Base-by-base conservation (phyloP, 2,888 invertebrate species). In the Ormyrus labotus region DNA sequence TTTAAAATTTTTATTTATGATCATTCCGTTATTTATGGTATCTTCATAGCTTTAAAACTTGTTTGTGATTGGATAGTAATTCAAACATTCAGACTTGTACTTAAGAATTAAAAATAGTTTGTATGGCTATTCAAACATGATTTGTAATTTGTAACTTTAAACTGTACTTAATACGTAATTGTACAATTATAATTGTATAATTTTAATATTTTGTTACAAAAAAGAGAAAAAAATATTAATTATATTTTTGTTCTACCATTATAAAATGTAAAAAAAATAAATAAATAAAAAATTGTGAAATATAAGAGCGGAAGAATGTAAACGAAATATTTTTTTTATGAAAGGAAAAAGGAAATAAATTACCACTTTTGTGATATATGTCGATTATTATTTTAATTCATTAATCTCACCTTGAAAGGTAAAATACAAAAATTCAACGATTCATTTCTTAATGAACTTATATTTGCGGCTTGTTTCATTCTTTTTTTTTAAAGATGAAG, bases 351-450 rank as follows among this genome's bases (percentile, higher is more conserved):
- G n/a, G 34, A 73, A 82, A 81, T 81, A 81, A 81, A 81, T 4
- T 9, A 70, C 63, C 53, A 79, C 9, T 79, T 78, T 81, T 81
- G 65, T 77, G 73, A 77, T 79, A 79, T 72, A 76, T 60, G 47
- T 81, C 58, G 47, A 58, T 72, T 76, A 58, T 72, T 76, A 60
- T 65, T 74, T 81, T 76, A 72, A 79, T 81, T 78, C 47, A 73
- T 79, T 67, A 65, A 81, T 78, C 68, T 81, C 68, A 78, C 74
- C 70, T 60, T 74, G 60, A 55, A 68, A 78, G 64, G 67, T n/a
- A 71, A n/a, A 61, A 75, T 81, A 81, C 75, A 81, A 81, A 81
- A 78, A 78, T 78, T 75, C 72, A 81, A 78, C 70, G 67, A 75
- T 68, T 9, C 45, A 8, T 73, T 64, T 61, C n/a, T 65, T 45